Percentiles rank a stretch among this genome's conserved stretches.
These are phyloP conservation scores for Crotalus horridus DNA, from an alignment of 2,113 vertebrate species.

Conservation along the genomic window DNA sequence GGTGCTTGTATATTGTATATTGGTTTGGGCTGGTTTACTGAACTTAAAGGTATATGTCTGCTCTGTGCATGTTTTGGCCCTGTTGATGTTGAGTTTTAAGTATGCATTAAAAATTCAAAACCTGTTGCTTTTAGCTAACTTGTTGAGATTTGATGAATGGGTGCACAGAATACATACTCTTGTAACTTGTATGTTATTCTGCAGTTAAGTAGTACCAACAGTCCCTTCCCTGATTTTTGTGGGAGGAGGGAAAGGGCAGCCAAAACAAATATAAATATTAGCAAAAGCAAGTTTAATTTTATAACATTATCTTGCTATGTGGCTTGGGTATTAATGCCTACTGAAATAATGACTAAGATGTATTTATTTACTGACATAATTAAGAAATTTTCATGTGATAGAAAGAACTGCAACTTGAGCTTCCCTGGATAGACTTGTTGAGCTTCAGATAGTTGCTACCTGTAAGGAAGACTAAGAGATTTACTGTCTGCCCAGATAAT, in stretches of 20 bases:
- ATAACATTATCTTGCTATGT: not conserved
- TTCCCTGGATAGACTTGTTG: not conserved
- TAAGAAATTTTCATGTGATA: not conserved
- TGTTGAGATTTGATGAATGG: not conserved
- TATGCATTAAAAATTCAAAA: not conserved
- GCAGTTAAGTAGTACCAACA: not conserved
- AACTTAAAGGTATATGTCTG: not conserved
- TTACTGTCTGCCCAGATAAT: not conserved
- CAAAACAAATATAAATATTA: not conserved
- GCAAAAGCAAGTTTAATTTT: not conserved
- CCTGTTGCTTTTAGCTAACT: not conserved
- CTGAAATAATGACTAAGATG: not conserved
- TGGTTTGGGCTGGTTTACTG: not conserved
- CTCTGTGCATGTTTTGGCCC: not conserved
- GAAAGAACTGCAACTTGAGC: not conserved
- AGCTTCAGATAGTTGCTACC: not conserved
- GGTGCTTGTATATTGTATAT: not conserved
- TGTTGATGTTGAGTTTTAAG: not conserved
- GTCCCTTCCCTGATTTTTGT: not conserved
- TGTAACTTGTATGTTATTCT: not conserved
- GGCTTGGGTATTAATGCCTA: not conserved
- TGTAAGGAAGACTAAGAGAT: not conserved
- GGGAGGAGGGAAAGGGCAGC: not conserved
- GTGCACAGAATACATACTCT: not conserved
- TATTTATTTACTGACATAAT: not conserved